Conservation (phyloP, 2,888 invertebrate species). For the Ceraclea dissimilis region DNA sequence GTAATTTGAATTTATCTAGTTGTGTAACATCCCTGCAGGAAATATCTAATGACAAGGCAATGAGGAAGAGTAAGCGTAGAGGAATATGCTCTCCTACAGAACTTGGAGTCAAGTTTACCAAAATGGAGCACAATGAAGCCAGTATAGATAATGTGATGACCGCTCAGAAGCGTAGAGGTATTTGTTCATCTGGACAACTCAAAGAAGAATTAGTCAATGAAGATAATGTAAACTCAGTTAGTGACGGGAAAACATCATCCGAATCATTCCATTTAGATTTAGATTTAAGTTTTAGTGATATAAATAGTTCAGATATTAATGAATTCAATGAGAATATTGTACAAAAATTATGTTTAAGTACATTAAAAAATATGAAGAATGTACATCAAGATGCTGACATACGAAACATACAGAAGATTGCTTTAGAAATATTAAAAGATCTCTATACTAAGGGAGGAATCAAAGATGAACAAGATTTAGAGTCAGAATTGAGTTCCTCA, state of each 20-base stretch:
- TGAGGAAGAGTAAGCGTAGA: slow-evolving; percentile 32
- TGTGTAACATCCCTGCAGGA: slow-evolving; percentile 27
- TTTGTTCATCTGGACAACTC: slow-evolving; percentile 49
- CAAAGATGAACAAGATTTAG: slow-evolving; percentile 37
- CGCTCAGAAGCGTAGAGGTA: slow-evolving; percentile 49
- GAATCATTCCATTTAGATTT: slow-evolving; percentile 49
- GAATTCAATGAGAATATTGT: slow-evolving; percentile 50
- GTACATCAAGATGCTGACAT: slow-evolving; percentile 49
- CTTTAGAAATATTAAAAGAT: slow-evolving; percentile 46
- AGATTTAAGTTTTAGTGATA: slow-evolving; percentile 49
- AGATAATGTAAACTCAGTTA: slow-evolving; percentile 38
- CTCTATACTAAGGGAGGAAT: slow-evolving; percentile 43
- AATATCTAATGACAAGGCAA: slow-evolving; percentile 26
- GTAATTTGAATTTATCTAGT: slow-evolving; percentile 19
- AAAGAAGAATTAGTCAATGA: slow-evolving; percentile 39
- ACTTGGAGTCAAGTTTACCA: slow-evolving; percentile 39
- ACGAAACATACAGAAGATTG: slow-evolving; percentile 48
- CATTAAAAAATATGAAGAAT: slow-evolving; percentile 48
- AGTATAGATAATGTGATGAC: slow-evolving; percentile 41
- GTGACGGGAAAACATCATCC: slow-evolving; percentile 46
- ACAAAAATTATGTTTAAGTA: slow-evolving; percentile 46
- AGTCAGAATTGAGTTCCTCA: slow-evolving; percentile 34
- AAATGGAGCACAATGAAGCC: slow-evolving; percentile 30
- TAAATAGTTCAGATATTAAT: slow-evolving; percentile 48
- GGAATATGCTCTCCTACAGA: slow-evolving; percentile 47